These are phyloP conservation scores for Progne subis DNA, from an alignment of 2,113 vertebrate species.

Conservation along the genomic window DNA sequence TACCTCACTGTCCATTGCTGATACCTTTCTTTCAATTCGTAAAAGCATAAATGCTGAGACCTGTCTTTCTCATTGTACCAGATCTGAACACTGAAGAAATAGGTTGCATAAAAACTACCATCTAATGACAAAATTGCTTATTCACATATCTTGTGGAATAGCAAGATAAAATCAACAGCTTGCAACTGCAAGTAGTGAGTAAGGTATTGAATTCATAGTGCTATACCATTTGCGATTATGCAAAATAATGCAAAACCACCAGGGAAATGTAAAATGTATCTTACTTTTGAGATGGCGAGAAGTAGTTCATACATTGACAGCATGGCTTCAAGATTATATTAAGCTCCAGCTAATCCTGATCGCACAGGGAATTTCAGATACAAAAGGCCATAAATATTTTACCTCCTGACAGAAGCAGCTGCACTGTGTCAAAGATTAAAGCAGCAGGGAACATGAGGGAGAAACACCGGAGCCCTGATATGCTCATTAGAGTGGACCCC, in stretches of 20 bases:
- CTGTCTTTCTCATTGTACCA: not conserved
- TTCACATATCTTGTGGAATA: not conserved
- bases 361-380: not conserved
- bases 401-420: not conserved
- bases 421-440: not conserved
- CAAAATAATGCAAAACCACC: not conserved
- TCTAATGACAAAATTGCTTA: not conserved
- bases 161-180: not conserved
- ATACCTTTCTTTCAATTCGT: not conserved
- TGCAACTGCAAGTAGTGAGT: not conserved
- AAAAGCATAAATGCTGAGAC: not conserved
- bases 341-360: constrained; percentile 22
- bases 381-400: not conserved
- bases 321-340: not conserved
- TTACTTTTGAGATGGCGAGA: not conserved
- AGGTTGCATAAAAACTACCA: not conserved
- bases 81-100: not conserved
- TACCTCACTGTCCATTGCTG: not conserved
- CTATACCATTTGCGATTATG: not conserved
- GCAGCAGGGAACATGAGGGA: not conserved
- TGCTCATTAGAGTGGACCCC: rapidly evolving
- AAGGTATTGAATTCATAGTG: not conserved
- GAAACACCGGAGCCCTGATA: not conserved
- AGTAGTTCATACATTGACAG: not conserved
- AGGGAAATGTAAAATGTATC: not conserved